Evolutionary conservation across 2,113 vertebrate genomes (phyloP).

Genomic region (Colius striatus): DNA sequence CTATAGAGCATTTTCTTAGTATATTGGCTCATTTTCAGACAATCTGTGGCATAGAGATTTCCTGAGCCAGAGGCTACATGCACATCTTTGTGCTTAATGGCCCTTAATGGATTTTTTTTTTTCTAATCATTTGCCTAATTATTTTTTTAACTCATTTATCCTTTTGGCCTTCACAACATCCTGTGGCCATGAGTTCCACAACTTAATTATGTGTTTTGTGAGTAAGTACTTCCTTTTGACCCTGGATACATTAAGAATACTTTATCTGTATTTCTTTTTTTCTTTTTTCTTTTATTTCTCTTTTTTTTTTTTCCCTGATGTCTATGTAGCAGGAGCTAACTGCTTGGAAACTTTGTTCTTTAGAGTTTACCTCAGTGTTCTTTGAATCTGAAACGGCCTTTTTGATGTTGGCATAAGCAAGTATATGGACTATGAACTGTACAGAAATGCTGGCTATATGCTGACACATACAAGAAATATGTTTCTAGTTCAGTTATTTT

Average conservation of each 20-base stretch:
- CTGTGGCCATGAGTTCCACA: constrained; percentile 34
- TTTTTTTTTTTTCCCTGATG: background rate
- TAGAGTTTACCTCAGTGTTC: background rate
- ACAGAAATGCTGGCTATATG: background rate
- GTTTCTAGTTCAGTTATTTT: background rate
- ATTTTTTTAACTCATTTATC: constrained; percentile 70
- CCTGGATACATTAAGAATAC: constrained; percentile 54
- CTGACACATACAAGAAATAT: background rate
- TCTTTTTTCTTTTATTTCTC: background rate
- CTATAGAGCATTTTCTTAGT: background rate
- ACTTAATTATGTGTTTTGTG: constrained; percentile 62
- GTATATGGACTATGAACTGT: background rate
- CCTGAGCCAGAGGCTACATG: constrained; percentile 44
- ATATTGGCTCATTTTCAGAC: constrained; percentile 8
- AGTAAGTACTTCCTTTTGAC: constrained; percentile 70
- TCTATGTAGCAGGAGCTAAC: background rate
- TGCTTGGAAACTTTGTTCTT: background rate
- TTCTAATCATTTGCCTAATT: constrained; percentile 60
- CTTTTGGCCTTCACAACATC: constrained; percentile 60
- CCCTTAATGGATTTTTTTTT: constrained; percentile 56
- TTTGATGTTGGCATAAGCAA: background rate
- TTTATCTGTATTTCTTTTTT: background rate
- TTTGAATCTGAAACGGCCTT: background rate
- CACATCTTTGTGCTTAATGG: constrained; percentile 56
- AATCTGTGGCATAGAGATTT: constrained; percentile 21